These are phyloP conservation scores for Pseudococcus jackbeardsleyi DNA, from an alignment of 2,888 invertebrate genomes.

Conservation along the genomic window DNA sequence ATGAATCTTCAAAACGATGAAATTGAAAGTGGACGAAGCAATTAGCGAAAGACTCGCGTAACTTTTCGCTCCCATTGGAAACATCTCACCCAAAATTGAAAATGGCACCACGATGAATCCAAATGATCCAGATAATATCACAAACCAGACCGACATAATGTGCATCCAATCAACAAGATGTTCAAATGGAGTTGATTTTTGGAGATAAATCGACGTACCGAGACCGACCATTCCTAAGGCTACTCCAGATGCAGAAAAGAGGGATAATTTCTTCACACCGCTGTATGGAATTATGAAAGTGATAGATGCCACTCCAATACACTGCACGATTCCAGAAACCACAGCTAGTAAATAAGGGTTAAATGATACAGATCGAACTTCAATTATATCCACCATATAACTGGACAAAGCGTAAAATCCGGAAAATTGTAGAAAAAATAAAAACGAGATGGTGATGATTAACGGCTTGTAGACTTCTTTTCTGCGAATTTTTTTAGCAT, in stretches of 20 bases:
- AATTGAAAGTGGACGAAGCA: constrained; percentile 73
- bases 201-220: constrained; percentile 68
- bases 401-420: constrained; percentile 74
- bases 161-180: constrained; percentile 70
- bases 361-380: neutral
- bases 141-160: constrained; percentile 71
- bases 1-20: constrained; percentile 73
- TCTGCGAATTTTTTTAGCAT: constrained; percentile 20
- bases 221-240: constrained; percentile 73
- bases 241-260: constrained; percentile 75
- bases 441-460: constrained; percentile 71
- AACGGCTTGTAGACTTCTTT: constrained; percentile 71
- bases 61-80: constrained; percentile 73
- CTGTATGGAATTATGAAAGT: constrained; percentile 69
- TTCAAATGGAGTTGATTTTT: neutral
- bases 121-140: constrained; percentile 73
- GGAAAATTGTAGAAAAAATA: constrained; percentile 75
- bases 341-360: constrained; percentile 43
- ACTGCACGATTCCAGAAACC: constrained; percentile 32
- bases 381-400: constrained; percentile 73
- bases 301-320: constrained; percentile 1
- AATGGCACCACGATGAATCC: constrained; percentile 75
- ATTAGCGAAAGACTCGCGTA: constrained; percentile 70
- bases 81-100: constrained; percentile 75
- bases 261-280: constrained; percentile 75